Evolutionary conservation across 2,888 invertebrate species (phyloP).

Genomic region (Bhutanitis thaidina): DNA sequence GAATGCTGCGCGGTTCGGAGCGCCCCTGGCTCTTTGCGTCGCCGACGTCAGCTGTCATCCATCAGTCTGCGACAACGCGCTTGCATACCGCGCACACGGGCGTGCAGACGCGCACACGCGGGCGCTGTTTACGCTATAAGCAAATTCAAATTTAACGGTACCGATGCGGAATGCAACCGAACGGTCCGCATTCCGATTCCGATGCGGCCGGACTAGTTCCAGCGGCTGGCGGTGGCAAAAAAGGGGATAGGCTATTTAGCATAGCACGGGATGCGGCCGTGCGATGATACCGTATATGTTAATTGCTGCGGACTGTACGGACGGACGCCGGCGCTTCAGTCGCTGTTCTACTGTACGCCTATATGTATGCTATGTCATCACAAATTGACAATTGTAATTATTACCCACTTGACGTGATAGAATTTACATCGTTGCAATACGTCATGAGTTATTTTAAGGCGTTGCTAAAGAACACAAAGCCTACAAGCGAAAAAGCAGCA

Average conservation of each 20-base stretch:
- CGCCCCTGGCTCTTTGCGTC: slow-evolving; percentile 54
- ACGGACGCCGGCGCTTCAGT: neutral
- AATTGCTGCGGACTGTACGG: slow-evolving; percentile 16
- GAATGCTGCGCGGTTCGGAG: slow-evolving; percentile 17
- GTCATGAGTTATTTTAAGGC: too few species aligned
- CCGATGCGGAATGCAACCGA: slow-evolving; percentile 66
- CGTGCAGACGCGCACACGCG: slow-evolving; percentile 26
- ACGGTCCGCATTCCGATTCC: slow-evolving; percentile 58
- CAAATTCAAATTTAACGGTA: slow-evolving; percentile 76
- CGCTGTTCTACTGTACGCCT: neutral
- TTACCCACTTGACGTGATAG: too few species aligned
- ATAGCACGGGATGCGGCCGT: slow-evolving; percentile 19
- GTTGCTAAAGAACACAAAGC: too few species aligned
- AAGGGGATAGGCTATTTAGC: slow-evolving; percentile 51
- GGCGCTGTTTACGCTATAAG: slow-evolving; percentile 29
- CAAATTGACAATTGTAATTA: neutral
- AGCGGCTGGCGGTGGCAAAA: slow-evolving; percentile 52
- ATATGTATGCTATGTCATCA: too few species aligned
- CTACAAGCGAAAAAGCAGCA: too few species aligned
- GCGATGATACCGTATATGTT: slow-evolving; percentile 24
- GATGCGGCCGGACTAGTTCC: slow-evolving; percentile 42
- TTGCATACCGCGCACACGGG: slow-evolving; percentile 47
- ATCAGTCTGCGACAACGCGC: slow-evolving; percentile 75
- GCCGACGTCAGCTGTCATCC: slow-evolving; percentile 77
- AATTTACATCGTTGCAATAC: too few species aligned